Percentiles rank a stretch among this genome's conserved stretches.
Conservation (phyloP, 2,797 vertebrate species). For the Pyrocephalus nanus region DNA sequence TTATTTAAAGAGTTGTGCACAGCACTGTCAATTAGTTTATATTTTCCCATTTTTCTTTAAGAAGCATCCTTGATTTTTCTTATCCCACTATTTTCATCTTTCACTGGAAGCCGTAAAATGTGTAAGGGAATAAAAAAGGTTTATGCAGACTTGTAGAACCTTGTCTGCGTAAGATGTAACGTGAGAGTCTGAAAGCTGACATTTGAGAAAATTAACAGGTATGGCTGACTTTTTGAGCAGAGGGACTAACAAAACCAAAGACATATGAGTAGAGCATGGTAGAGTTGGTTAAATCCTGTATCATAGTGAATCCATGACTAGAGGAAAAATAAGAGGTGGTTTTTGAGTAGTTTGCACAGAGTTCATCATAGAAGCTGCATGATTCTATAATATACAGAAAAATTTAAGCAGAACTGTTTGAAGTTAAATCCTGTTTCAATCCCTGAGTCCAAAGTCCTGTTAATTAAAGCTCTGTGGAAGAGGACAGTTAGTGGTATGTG, state of each 20-base stretch:
- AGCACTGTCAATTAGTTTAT: not conserved
- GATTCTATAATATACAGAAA: not conserved
- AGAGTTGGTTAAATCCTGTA: not conserved
- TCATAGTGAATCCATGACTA: not conserved
- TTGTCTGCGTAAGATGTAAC: not conserved
- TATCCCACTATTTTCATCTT: not conserved
- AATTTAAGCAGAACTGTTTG: not conserved
- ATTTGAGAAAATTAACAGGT: not conserved
- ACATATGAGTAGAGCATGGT: fast-evolving
- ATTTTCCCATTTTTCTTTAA: not conserved
- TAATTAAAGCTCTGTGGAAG: not conserved
- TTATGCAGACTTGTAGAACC: not conserved
- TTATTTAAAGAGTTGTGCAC: not conserved
- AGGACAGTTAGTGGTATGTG: not conserved
- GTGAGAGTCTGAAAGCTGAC: not conserved
- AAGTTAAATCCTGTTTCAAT: not conserved
- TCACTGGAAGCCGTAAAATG: not conserved
- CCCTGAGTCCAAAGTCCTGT: not conserved
- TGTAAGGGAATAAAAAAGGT: not conserved
- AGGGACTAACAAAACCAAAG: not conserved
- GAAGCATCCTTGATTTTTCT: not conserved
- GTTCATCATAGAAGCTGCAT: not conserved
- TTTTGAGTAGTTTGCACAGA: not conserved
- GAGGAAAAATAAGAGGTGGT: not conserved
- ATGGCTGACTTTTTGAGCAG: not conserved